Evolutionary conservation across 2,113 vertebrate species (phyloP).

Genomic region (Cyanocitta stelleri): DNA sequence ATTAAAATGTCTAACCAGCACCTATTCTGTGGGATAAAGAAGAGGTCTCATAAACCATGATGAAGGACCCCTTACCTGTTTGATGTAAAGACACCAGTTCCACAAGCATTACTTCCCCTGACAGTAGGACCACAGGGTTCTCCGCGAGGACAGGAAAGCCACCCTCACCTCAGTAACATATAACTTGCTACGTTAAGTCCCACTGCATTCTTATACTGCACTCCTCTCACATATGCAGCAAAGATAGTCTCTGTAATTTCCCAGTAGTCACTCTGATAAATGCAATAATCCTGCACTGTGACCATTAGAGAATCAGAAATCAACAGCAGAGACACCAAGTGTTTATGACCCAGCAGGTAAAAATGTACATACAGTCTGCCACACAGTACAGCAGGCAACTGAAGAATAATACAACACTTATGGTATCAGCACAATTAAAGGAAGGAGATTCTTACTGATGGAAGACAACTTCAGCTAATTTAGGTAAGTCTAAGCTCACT

Average conservation of each 20-base stretch:
- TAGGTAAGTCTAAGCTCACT: background rate
- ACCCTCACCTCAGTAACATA: background rate
- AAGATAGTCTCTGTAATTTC: background rate
- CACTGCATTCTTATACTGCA: background rate
- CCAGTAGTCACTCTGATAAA: background rate
- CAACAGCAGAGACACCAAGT: background rate
- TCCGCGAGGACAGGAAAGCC: background rate
- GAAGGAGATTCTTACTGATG: background rate
- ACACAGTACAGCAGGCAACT: background rate
- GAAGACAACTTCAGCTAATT: background rate
- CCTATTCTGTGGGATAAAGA: background rate
- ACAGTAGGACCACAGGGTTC: background rate
- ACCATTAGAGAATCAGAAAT: background rate
- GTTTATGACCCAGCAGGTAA: background rate
- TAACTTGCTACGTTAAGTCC: background rate
- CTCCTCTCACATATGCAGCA: background rate
- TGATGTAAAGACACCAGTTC: background rate
- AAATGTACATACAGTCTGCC: background rate
- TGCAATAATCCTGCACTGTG: background rate
- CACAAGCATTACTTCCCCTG: background rate
- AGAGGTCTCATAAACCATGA: background rate
- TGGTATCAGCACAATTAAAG: background rate
- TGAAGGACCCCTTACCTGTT: background rate
- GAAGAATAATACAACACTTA: background rate
- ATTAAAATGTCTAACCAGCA: background rate